A percentile compares a stretch with the other conserved stretches of the same genome.
phyloP scores from a whole-genome alignment of 2,113 vertebrate species.

The Sphaerodactylus townsendi region DNA sequence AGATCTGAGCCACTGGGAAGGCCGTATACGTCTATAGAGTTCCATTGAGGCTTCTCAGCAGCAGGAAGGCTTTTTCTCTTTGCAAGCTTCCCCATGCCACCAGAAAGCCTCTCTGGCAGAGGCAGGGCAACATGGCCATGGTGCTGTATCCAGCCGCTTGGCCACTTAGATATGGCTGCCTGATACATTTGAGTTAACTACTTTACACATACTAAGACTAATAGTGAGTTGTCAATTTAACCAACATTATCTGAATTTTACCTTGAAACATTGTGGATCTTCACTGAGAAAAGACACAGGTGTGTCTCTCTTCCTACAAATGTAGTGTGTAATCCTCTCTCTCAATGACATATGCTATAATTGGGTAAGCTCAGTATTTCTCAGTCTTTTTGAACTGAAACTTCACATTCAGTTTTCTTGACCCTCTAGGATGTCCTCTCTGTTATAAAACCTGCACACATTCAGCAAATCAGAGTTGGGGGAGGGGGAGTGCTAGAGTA shows the following conservation, averaged over 20 bases:
- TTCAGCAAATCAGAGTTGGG: no score
- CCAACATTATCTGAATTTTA: slow-evolving; percentile 36
- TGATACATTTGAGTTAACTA: slow-evolving; percentile 35
- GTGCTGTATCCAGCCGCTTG: no score
- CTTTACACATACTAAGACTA: slow-evolving; percentile 48
- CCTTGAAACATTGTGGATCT: slow-evolving; percentile 39
- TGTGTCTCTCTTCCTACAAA: slow-evolving; percentile 19
- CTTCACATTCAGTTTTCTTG: accelerated
- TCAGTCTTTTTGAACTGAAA: background rate
- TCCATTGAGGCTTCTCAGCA: no score
- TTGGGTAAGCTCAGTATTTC: background rate
- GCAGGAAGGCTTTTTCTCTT: no score
- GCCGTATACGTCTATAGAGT: no score
- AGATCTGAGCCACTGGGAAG: no score
- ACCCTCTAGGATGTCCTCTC: background rate
- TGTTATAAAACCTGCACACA: background rate
- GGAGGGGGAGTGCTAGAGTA: no score
- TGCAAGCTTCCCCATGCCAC: no score
- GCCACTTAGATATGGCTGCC: no score
- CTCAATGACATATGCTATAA: background rate
- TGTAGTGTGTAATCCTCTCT: accelerated
- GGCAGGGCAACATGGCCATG: no score
- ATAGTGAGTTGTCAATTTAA: slow-evolving; percentile 47
- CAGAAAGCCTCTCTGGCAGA: no score
- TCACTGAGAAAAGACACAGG: slow-evolving; percentile 48